These are phyloP conservation scores for Brachionus plicatilis DNA, from an alignment of 1,140 invertebrate genomes.

Conservation along the genomic window DNA sequence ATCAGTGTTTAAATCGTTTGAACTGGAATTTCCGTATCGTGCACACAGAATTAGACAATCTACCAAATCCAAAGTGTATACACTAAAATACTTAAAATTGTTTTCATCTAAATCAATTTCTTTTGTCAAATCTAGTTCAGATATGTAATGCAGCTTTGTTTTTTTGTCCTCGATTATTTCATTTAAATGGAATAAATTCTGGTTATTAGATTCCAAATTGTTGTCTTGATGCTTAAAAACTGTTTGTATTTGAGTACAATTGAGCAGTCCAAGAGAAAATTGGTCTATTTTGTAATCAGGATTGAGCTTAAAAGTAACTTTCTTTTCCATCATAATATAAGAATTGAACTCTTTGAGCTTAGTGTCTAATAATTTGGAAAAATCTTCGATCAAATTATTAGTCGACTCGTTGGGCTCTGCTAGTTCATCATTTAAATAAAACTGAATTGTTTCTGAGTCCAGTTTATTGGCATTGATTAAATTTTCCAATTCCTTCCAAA, in stretches of 20 bases:
- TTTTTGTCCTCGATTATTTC: background rate
- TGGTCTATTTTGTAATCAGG: background rate
- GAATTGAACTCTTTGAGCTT: slow-evolving; percentile 4
- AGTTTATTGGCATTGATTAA: slow-evolving; percentile 18
- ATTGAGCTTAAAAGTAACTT: background rate
- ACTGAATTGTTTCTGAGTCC: background rate
- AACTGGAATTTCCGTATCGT: background rate
- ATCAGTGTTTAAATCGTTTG: background rate
- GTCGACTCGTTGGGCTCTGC: background rate
- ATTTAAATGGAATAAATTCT: background rate
- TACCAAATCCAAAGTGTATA: background rate
- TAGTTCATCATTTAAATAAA: background rate
- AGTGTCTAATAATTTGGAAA: background rate
- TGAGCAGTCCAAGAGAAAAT: background rate
- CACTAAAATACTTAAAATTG: background rate
- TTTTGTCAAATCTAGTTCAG: background rate
- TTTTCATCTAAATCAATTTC: background rate
- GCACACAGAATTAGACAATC: background rate
- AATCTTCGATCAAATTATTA: background rate
- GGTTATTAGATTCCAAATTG: background rate
- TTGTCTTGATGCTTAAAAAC: background rate
- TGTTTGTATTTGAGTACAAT: background rate
- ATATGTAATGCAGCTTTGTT: background rate
- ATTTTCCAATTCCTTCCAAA: slow-evolving; percentile 25
- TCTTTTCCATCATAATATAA: background rate